Evolutionary conservation across 2,888 invertebrate species (phyloP), one percentile per base, ranked within the genome.

Genomic region (Aphrophora alni): DNA sequence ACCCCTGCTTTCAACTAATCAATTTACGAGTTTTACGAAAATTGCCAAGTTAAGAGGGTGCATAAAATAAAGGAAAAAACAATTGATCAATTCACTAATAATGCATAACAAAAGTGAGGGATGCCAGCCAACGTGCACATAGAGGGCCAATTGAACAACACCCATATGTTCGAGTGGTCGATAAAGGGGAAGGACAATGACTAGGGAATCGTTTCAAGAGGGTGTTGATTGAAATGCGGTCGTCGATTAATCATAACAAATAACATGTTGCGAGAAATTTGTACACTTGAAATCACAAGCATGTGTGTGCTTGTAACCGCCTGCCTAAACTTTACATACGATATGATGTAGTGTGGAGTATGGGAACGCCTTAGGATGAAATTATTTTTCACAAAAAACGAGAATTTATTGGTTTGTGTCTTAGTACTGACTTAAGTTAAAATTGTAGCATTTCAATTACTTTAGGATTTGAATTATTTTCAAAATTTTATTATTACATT

Each of bases 211-310:
- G 21, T 21, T 3, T 21, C 21, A 14, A n/a, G 59, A 59, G 59
- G 59, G 59, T 59, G 59, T 21, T 59, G 59, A 59, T 59, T 59
- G 59, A 59, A 59, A 59, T 59, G 59, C 21, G 59, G 59, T 59
- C 59, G 59, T 59, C 59, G 59, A 59, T 59, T 59, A 59, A 59
- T 59, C 59, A 59, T 59, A 59, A 59, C 59, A 59, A 59, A 59
- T 59, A 59, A 8, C 59, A 10, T 21, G 21, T 21, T 59, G 59
- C 59, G 59, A 59, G 59, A 59, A 59, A 59, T 59, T 59, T 59
- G 59, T 21, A 59, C 59, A n/a, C 59, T 59, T 59, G 59, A 14
- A 59, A 59, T 21, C 59, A 59, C 59, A 59, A 59, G 59, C 59
- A 59, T 59, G 59, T 21, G 59, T 21, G 59, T 21, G 59, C 21